Conservation (phyloP, 2,113 vertebrate species). For the Brachypteracias leptosomus region DNA sequence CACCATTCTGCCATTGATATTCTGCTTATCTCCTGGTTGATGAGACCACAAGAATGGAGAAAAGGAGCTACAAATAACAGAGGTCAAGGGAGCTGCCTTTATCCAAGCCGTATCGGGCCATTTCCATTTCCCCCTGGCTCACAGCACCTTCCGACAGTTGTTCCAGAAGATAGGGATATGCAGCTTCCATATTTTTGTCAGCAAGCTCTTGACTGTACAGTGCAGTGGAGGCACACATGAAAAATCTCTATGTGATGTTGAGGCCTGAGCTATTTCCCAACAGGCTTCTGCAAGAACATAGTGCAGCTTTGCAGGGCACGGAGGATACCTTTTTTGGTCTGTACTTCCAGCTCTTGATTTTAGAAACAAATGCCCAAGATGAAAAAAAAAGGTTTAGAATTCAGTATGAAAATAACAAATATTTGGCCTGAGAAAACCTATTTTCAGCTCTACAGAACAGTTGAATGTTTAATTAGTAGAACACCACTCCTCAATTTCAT, state of each 20-base stretch:
- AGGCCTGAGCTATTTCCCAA: neutral
- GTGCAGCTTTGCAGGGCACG: neutral
- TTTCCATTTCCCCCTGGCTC: neutral
- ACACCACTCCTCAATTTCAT: neutral
- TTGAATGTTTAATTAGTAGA: neutral
- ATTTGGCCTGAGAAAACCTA: neutral
- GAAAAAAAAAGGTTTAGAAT: neutral
- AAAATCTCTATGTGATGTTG: neutral
- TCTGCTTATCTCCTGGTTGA: neutral
- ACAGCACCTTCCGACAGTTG: neutral
- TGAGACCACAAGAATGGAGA: neutral
- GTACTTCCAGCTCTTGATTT: neutral
- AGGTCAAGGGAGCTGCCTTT: neutral
- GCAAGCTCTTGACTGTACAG: neutral
- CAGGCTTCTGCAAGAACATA: neutral
- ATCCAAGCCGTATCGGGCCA: neutral
- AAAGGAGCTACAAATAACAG: neutral
- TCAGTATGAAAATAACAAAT: neutral
- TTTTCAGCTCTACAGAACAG: neutral
- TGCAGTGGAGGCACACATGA: neutral
- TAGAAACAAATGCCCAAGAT: neutral
- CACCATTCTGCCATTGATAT: neutral
- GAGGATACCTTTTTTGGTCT: neutral
- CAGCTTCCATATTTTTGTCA: neutral
- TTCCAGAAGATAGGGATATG: neutral